Percentiles rank a stretch among this genome's conserved stretches.
Evolutionary conservation across 1,140 invertebrate species (phyloP).

Genomic region (Hesperophylax magnus): DNA sequence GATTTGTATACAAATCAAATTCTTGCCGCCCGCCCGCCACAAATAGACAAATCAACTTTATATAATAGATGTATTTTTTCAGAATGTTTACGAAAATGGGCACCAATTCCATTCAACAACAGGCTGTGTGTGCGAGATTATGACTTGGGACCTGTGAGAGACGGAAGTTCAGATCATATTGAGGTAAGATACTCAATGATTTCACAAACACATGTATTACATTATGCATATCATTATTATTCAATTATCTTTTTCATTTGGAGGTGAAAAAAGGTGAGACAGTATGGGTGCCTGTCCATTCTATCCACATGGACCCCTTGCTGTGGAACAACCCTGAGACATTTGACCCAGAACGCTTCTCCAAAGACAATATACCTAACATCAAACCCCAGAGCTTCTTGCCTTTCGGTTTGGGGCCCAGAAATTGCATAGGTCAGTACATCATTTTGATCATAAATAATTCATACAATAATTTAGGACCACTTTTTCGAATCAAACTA

Average conservation of each 20-base stretch:
- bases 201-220: no score
- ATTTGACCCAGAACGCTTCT: slow-evolving; percentile 79
- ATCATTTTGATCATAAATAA: background rate
- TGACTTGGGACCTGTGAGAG: slow-evolving; percentile 60
- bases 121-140: slow-evolving; percentile 67
- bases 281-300: slow-evolving; percentile 62
- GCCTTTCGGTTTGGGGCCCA: slow-evolving; percentile 77
- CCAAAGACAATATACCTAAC: slow-evolving; percentile 47
- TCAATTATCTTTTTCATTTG: background rate
- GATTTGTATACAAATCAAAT: no score
- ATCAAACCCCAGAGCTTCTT: slow-evolving; percentile 64
- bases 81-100: slow-evolving; percentile 73
- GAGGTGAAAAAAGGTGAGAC: slow-evolving; percentile 59
- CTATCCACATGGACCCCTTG: slow-evolving; percentile 67
- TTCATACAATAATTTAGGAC: background rate
- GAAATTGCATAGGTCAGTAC: slow-evolving; percentile 73
- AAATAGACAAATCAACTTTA: no score
- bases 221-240: no score
- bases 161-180: slow-evolving; percentile 4
- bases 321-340: slow-evolving; percentile 74
- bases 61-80: slow-evolving; percentile 54
- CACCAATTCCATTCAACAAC: slow-evolving; percentile 66
- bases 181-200: slow-evolving; percentile 31
- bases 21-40: no score
- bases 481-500: no score